Percentiles rank a stretch among this genome's conserved stretches.
Evolutionary conservation across 2,113 vertebrate genomes (phyloP).

Genomic region (Rhineura floridana): DNA sequence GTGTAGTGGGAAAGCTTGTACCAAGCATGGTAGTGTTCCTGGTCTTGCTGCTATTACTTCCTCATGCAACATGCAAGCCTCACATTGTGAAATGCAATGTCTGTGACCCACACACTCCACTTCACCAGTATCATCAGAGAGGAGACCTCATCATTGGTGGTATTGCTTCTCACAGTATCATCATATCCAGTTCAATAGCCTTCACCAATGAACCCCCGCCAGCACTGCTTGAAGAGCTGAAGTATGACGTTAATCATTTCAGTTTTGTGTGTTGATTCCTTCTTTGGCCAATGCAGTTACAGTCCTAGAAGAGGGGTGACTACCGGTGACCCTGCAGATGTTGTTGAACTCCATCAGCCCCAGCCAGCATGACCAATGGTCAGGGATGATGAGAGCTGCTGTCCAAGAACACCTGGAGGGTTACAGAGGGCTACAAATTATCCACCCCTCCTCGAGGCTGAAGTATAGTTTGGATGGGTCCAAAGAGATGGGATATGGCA

Average conservation of each 20-base stretch:
- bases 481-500: neutral
- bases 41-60: neutral
- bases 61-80: neutral
- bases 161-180: neutral
- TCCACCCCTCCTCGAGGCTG: too few species aligned
- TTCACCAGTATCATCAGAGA: neutral
- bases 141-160: neutral
- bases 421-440: too few species aligned
- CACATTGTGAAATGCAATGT: neutral
- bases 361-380: too few species aligned
- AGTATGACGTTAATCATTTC: neutral
- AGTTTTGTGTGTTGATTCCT: neutral
- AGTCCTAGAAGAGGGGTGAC: too few species aligned
- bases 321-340: too few species aligned
- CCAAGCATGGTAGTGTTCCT: neutral
- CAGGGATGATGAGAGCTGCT: too few species aligned
- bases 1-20: neutral
- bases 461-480: too few species aligned
- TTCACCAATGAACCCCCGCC: too few species aligned
- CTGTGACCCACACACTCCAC: neutral
- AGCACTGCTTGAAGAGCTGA: neutral
- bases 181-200: neutral
- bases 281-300: too few species aligned
- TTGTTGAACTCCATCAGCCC: too few species aligned
- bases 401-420: too few species aligned